Evolutionary conservation across 2,113 vertebrate species (phyloP), one percentile per base, ranked within the genome.

Genomic region (Sialia sialis): DNA sequence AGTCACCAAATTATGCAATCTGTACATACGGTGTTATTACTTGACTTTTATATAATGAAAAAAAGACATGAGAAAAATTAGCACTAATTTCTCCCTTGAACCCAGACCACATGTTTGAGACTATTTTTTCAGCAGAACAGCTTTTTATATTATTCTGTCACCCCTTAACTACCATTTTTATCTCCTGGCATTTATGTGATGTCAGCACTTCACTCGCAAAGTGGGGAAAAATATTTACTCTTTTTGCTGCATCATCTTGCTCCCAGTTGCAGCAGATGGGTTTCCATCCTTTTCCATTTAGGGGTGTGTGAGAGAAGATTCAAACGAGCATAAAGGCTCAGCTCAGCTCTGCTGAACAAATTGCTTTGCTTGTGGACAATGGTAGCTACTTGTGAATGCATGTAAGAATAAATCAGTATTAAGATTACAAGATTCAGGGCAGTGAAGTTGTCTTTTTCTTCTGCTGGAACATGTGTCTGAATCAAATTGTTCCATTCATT

Each of bases 391-490:
- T 77, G 39, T 90, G 70, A 95, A 87, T 52, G 55, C 63, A 56
- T 91, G 82, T 90, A 73, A 59, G 30, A 83, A 80, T 88, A 94
- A 89, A 94, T 70, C 66, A 67, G 55, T 59, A 86, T 79, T 77
- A 94, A 90, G 55, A 94, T 91, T 91, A 85, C 84, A 83, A 93
- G 82, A 83, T 80, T 95, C 86, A 88, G 78, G 68, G 15, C 72
- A 70, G 62, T 56, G 54, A 95, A 69, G 27, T 74, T 63, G 67
- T 73, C 58, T 90, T 90, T 94, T 90, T 67, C 27, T 80, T 87
- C 51, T 87, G 26, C 46, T 85, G 39, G 27, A 91, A 66, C 84
- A 63, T 6, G 38, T 76, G 59, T 79, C 59, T 72, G 49, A 79
- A 78, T 64, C 74, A 68, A 93, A 84, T 3, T 1, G 16, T 41